Evolutionary conservation across 2,888 invertebrate species (phyloP), one percentile per base, ranked within the genome.

Genomic region (Macrophya annulata): DNA sequence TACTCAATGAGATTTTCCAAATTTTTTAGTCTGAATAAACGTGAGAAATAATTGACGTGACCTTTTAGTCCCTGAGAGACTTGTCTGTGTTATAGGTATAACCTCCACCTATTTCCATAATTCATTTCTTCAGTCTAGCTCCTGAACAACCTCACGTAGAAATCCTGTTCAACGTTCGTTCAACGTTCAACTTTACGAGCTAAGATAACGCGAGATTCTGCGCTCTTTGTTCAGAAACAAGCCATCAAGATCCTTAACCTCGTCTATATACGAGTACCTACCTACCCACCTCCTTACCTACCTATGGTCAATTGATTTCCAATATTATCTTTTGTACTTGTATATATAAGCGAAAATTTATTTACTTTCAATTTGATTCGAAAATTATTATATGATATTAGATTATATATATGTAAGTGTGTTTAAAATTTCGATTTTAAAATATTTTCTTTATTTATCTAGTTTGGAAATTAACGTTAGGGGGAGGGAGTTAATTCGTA

Each of bases 141-240:
- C 48, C 62, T 25, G 48, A 74, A 74, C 37, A 40, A 77, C 51
- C 48, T 3, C 48, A 31, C 17, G 51, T 51, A 31, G 51, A 77
- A 77, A 77, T 51, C 76, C 76, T 68, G 31, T 37, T 1, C 68
- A 17, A 68, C 45, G 72, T 43, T 48, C 45, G 72, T 43, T 48
- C 10, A 45, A 77, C 51, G 72, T 74, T 40, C 72, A 51, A 51
- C 51, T 77, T 77, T 51, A 77, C 76, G 48, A 77, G 25, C 12
- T 31, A 51, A 77, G 31, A 77, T 77, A 51, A 77, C 76, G 40
- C 31, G 51, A 51, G 76, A 77, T 77, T 77, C 76, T 17, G 45
- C 37, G 15, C 62, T 21, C 25, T 77, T 77, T 25, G 51, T 31
- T 77, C 31, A 48, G 76, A 77, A 77, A 77, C 51, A 77, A 77